phyloP scores from a whole-genome alignment of 2,113 vertebrate species.

The Pipa parva region DNA sequence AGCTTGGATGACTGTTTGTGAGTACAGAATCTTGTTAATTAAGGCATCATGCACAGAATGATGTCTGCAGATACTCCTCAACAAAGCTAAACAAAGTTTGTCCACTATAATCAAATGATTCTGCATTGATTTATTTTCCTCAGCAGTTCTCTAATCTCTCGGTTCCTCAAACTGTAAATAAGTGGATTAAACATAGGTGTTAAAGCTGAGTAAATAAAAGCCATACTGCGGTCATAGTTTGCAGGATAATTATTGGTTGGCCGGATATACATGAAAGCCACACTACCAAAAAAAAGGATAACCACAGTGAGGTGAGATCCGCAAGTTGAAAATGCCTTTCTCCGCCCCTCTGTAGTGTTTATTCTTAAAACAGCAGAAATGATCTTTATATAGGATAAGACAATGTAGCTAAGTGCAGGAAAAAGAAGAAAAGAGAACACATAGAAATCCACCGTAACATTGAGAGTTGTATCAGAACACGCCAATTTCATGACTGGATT shows the following conservation, averaged over 20 bases:
- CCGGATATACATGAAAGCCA: constrained; percentile 11
- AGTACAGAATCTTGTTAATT: no score
- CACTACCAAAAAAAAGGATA: constrained; percentile 10
- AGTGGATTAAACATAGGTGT: constrained; percentile 26
- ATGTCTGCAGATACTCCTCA: no score
- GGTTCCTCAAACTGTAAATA: constrained; percentile 32
- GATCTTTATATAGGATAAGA: constrained; percentile 25
- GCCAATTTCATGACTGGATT: constrained; percentile 30
- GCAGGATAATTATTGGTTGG: neutral
- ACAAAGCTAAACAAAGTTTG: no score
- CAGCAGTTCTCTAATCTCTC: constrained; percentile 16
- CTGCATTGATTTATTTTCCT: no score
- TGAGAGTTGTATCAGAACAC: constrained; percentile 25
- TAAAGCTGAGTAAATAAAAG: constrained; percentile 18
- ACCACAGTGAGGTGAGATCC: constrained; percentile 18
- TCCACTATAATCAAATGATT: no score
- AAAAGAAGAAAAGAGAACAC: neutral
- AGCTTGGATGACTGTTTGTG: no score
- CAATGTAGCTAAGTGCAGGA: constrained; percentile 20
- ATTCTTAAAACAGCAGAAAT: constrained; percentile 23
- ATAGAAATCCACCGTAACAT: constrained; percentile 9
- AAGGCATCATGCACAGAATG: no score
- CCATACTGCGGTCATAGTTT: neutral
- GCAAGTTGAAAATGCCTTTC: constrained; percentile 35
- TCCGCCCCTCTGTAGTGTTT: constrained; percentile 2